Percentiles rank a stretch among this genome's conserved stretches.
These are phyloP conservation scores for Molossus molossus DNA, from an alignment of 2,797 vertebrate species.

Conservation along the genomic window DNA sequence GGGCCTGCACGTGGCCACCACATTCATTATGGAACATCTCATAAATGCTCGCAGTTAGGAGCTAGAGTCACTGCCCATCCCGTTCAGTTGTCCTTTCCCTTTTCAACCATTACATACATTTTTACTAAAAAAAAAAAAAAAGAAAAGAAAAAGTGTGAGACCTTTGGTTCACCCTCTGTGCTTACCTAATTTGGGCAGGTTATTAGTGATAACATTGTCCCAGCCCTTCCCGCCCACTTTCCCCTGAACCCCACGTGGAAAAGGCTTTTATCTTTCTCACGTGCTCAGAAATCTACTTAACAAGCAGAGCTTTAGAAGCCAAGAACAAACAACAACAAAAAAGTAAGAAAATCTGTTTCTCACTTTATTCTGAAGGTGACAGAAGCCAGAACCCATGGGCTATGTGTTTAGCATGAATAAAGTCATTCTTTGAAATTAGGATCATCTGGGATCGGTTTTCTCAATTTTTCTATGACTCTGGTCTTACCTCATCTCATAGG, in stretches of 20 bases:
- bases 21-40: conserved; percentile 50
- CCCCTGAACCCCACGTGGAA: background rate
- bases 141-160: conserved; percentile 13
- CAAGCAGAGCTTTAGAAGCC: conserved; percentile 66
- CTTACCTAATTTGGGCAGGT: conserved; percentile 66
- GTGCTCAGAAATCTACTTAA: conserved; percentile 70
- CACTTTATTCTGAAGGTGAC: conserved; percentile 69
- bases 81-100: background rate
- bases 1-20: background rate
- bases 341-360: conserved; percentile 59
- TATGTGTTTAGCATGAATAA: conserved; percentile 56
- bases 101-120: conserved; percentile 56
- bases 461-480: conserved; percentile 11
- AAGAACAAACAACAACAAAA: conserved; percentile 42
- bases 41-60: conserved; percentile 55
- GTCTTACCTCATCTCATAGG: conserved; percentile 53
- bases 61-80: background rate
- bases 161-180: conserved; percentile 24
- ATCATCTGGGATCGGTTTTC: background rate
- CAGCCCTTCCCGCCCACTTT: background rate
- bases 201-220: conserved; percentile 36
- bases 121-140: conserved; percentile 63
- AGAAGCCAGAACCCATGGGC: conserved; percentile 45
- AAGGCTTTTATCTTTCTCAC: conserved; percentile 70
- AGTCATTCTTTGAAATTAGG: conserved; percentile 72